A percentile compares a stretch with the other conserved stretches of the same genome.
phyloP scores from a whole-genome alignment of 2,113 vertebrate genomes.

The Oenanthe melanoleuca region DNA sequence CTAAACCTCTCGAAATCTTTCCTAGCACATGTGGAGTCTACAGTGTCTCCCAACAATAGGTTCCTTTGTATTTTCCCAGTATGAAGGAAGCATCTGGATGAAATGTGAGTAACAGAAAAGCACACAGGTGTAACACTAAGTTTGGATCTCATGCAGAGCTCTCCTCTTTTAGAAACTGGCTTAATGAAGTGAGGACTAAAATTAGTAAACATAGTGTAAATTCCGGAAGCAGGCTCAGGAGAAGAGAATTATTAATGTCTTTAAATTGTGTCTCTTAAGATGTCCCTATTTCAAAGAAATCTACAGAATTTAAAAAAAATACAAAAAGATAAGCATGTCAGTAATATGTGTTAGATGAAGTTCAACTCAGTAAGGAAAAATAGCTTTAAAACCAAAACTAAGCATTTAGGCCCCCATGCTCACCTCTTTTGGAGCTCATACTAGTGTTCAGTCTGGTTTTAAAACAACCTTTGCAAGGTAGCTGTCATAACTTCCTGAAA shows the following conservation, averaged over 20 bases:
- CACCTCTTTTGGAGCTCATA: neutral
- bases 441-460: neutral
- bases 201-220: neutral
- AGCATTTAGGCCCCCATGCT: neutral
- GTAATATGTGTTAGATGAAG: neutral
- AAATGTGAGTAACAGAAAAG: slow-evolving; percentile 49
- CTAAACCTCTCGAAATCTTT: slow-evolving; percentile 27
- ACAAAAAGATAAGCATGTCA: neutral
- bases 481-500: neutral
- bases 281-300: neutral
- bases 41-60: slow-evolving; percentile 7
- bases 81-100: slow-evolving; percentile 50
- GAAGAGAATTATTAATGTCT: neutral
- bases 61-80: slow-evolving; percentile 31
- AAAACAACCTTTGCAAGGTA: neutral
- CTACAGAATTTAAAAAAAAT: neutral
- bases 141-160: neutral
- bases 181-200: slow-evolving; percentile 8
- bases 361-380: neutral
- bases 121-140: slow-evolving; percentile 3
- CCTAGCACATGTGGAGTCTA: neutral
- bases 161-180: neutral
- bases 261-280: neutral
- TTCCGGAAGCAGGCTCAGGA: neutral
- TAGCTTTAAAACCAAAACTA: neutral